These are phyloP conservation scores for sheep (Ovis aries) DNA, from an alignment of 2,113 vertebrate species.

Conservation along the genomic window DNA sequence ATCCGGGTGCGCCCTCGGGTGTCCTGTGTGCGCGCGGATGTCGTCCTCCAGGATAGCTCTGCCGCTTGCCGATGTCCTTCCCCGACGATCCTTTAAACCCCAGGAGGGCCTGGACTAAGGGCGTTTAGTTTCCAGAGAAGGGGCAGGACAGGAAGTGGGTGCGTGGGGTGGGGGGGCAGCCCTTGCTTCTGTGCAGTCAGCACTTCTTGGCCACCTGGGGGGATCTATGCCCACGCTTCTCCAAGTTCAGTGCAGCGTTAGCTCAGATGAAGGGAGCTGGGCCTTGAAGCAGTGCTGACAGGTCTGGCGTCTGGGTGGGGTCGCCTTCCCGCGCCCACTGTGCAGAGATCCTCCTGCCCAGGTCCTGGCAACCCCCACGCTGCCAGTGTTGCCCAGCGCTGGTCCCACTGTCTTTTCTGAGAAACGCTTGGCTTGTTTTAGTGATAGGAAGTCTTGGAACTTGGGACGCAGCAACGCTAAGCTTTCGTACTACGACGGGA, in stretches of 20 bases:
- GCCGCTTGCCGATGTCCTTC: background rate
- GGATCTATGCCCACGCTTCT: fast-evolving
- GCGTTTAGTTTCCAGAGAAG: background rate
- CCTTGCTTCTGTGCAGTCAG: background rate
- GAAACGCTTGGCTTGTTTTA: background rate
- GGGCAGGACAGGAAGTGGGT: background rate
- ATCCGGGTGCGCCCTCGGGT: fast-evolving
- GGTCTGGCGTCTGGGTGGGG: background rate
- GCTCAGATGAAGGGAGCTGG: background rate
- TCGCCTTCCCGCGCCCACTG: fast-evolving
- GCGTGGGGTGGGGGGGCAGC: fast-evolving
- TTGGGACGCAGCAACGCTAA: slow-evolving; percentile 85
- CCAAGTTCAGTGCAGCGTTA: fast-evolving
- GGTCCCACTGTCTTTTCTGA: background rate
- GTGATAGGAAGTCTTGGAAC: slow-evolving; percentile 82
- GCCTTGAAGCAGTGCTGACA: background rate
- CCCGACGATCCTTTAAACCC: fast-evolving
- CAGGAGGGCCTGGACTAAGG: background rate
- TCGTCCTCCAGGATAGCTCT: background rate
- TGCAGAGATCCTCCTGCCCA: fast-evolving
- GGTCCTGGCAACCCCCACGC: fast-evolving
- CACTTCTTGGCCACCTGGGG: fast-evolving
- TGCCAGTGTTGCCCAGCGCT: fast-evolving
- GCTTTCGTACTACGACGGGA: slow-evolving; percentile 93
- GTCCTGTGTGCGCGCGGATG: fast-evolving